phyloP scores from a whole-genome alignment of 2,113 vertebrate genomes.

The Tetrao urogallus region DNA sequence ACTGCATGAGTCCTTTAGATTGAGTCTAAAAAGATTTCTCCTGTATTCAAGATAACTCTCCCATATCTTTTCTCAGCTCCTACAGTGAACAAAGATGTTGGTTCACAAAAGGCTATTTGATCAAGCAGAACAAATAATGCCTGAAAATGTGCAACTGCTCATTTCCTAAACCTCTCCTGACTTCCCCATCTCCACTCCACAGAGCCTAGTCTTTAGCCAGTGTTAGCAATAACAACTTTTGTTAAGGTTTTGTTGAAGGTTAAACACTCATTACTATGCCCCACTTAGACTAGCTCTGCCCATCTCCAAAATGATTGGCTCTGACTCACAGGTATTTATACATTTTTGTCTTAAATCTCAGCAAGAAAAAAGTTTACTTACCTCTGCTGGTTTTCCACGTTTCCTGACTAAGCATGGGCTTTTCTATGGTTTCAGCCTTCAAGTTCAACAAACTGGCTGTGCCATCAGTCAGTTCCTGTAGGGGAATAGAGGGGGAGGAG shows the following conservation, averaged over 20 bases:
- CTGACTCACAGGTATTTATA: background rate
- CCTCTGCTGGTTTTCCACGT: background rate
- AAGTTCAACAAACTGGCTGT: background rate
- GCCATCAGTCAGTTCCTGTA: constrained; percentile 18
- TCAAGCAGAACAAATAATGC: background rate
- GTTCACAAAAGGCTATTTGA: background rate
- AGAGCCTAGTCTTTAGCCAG: background rate
- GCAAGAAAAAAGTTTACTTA: background rate
- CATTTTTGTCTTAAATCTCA: background rate
- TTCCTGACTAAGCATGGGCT: constrained; percentile 31
- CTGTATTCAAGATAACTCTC: background rate
- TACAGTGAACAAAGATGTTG: background rate
- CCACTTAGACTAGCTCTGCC: background rate
- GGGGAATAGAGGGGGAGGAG: constrained; percentile 18
- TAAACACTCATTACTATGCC: background rate
- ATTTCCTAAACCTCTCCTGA: background rate
- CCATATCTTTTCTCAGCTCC: background rate
- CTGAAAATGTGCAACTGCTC: background rate
- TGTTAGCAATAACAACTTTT: background rate
- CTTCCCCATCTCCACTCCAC: background rate
- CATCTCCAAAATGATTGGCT: background rate
- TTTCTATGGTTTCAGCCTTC: background rate
- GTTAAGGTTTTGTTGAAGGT: background rate
- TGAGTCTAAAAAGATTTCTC: background rate
- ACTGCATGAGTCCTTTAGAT: background rate